Evolutionary conservation across 2,888 invertebrate species (phyloP).

Genomic region (Leucoma salicis): DNA sequence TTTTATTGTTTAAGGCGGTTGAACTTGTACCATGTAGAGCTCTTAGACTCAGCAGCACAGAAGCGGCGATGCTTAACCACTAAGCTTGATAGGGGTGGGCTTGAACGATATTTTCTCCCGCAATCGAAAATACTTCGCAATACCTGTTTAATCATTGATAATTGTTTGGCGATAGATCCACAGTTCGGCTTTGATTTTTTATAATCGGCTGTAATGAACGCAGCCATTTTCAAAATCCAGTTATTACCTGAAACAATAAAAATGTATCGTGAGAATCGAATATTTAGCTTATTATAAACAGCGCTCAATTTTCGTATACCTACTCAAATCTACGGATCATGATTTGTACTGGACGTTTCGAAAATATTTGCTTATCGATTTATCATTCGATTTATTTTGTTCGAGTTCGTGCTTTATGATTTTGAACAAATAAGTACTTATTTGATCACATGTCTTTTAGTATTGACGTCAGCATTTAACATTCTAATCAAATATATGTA

Average conservation of each 20-base stretch:
- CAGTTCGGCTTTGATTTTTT: no score
- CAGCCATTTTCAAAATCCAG: background rate
- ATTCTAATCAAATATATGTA: background rate
- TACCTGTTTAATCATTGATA: no score
- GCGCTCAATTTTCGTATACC: conserved; percentile 29
- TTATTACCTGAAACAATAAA: conserved; percentile 42
- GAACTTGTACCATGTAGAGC: no score
- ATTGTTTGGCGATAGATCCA: no score
- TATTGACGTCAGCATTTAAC: conserved; percentile 7
- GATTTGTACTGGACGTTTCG: conserved; percentile 30
- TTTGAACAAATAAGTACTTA: conserved; percentile 21
- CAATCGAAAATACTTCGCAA: no score
- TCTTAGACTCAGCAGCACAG: no score
- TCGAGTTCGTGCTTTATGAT: conserved; percentile 49
- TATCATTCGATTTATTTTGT: conserved; percentile 30
- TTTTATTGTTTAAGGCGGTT: no score
- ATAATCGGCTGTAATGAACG: background rate
- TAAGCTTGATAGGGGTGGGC: no score
- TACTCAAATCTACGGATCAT: conserved; percentile 55
- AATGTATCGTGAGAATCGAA: conserved; percentile 11
- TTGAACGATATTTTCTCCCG: no score
- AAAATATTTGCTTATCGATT: conserved; percentile 53
- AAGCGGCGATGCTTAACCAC: no score
- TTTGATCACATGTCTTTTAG: conserved; percentile 9
- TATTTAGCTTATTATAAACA: conserved; percentile 14